Base-by-base conservation (phyloP, 2,797 vertebrate species). In the Enteromius afrohamiltoni region DNA sequence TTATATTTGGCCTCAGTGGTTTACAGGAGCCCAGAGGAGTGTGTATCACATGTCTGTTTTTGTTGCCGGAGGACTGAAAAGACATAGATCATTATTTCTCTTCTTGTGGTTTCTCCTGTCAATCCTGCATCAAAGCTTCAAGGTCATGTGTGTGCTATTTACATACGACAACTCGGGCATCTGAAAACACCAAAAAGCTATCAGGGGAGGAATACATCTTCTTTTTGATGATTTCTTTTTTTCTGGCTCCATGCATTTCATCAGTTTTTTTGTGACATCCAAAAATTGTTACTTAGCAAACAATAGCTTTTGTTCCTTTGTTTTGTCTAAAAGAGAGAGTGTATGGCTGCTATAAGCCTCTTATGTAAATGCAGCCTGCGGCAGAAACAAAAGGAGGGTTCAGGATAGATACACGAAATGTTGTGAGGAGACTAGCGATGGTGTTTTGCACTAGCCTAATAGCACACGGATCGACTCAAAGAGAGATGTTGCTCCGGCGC, bases 321-420 rank as follows among this genome's bases (percentile, higher is more conserved):
- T 94, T 91, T 94, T 87, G 93, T 91, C 91, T 87, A 93, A 92
- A 91, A 92, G 89, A 87, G 77, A 77, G 85, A 79, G 77, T 86
- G 80, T 92, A 93, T 89, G 86, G 90, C 92, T 93, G 91, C 93
- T 92, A 92, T 95, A 95, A 95, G 95, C 94, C 89, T 93, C 94
- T 95, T 95, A 95, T 95, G 94, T 94, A 95, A 95, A 95, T 95
- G 90, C 92, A 90, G 91, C 92, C 92, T 92, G 93, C 91, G 90
- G 91, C 92, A 91, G 91, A 95, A 94, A 94, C 94, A 95, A 94
- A 94, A 85, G 93, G 91, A 89, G 90, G 92, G 92, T 95, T 95
- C 93, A 93, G 90, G 94, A 91, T 92, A 89, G 91, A 90, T 90
- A 89, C 90, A 89, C 90, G 88, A 89, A 93, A 89, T 91, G 89